A percentile compares a stretch with the other conserved stretches of the same genome.
Evolutionary conservation across 2,113 vertebrate species (phyloP).

Genomic region (Onychostoma macrolepis): DNA sequence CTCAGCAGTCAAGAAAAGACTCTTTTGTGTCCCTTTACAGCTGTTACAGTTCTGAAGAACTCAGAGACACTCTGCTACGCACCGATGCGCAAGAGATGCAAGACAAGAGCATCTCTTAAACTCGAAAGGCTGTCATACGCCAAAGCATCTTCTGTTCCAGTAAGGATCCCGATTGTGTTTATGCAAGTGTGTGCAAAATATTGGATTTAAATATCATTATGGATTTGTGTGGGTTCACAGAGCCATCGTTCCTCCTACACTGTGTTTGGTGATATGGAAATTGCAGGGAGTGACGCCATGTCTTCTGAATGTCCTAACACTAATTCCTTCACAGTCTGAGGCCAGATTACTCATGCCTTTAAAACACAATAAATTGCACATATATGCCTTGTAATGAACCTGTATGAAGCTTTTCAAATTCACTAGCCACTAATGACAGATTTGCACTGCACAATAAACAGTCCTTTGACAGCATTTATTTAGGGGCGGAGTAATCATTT

Average conservation of each 20-base stretch:
- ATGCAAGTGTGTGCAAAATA: not conserved
- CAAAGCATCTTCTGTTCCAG: not conserved
- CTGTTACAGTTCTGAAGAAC: not conserved
- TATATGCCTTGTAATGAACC: not conserved
- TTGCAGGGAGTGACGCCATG: not conserved
- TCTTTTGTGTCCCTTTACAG: slow-evolving; percentile 10
- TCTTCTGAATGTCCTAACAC: slow-evolving; percentile 10
- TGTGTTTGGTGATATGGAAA: not conserved
- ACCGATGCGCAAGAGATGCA: not conserved
- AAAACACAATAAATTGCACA: not conserved
- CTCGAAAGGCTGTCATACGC: not conserved
- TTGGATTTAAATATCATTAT: slow-evolving; percentile 12
- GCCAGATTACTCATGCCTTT: not conserved
- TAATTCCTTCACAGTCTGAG: slow-evolving; percentile 23
- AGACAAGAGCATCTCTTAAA: not conserved
- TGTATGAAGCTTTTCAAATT: not conserved
- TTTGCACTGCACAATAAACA: not conserved
- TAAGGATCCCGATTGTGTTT: not conserved
- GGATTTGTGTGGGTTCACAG: slow-evolving; percentile 24
- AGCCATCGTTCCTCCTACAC: not conserved
- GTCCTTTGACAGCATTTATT: not conserved
- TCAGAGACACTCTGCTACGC: not conserved
- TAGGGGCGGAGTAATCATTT: not conserved
- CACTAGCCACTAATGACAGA: not conserved
- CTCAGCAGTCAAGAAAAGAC: slow-evolving; percentile 11